Conservation (phyloP, 2,888 invertebrate species). For the Galeruca laticollis region DNA sequence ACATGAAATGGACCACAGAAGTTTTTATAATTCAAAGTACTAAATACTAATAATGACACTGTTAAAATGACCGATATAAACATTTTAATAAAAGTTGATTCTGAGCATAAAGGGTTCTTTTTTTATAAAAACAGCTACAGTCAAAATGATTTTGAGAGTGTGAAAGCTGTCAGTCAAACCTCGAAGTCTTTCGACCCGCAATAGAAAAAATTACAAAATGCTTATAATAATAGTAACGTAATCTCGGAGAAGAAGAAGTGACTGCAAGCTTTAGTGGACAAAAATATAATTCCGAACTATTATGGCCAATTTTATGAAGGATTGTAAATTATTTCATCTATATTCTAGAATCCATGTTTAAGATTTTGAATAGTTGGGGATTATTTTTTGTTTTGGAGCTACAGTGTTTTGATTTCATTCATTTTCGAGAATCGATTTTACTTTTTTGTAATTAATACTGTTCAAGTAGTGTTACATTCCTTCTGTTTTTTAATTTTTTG, state of each 20-base stretch:
- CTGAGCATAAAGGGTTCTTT: too few species aligned
- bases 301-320: background rate
- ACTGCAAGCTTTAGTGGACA: background rate
- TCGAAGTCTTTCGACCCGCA: too few species aligned
- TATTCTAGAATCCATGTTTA: background rate
- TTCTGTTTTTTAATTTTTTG: too few species aligned
- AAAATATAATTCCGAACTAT: constrained; percentile 4
- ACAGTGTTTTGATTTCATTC: too few species aligned
- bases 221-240: background rate
- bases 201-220: background rate
- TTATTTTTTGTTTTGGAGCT: too few species aligned
- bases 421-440: too few species aligned
- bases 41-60: background rate
- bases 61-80: background rate
- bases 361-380: too few species aligned
- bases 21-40: background rate
- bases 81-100: background rate
- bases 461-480: too few species aligned
- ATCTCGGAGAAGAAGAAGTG: background rate
- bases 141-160: too few species aligned
- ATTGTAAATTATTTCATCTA: background rate
- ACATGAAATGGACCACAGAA: background rate
- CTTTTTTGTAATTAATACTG: too few species aligned
- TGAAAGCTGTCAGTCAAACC: too few species aligned
- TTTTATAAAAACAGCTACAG: too few species aligned